Evolutionary conservation across 2,888 invertebrate genomes (phyloP).

Genomic region (Neria commutata): DNA sequence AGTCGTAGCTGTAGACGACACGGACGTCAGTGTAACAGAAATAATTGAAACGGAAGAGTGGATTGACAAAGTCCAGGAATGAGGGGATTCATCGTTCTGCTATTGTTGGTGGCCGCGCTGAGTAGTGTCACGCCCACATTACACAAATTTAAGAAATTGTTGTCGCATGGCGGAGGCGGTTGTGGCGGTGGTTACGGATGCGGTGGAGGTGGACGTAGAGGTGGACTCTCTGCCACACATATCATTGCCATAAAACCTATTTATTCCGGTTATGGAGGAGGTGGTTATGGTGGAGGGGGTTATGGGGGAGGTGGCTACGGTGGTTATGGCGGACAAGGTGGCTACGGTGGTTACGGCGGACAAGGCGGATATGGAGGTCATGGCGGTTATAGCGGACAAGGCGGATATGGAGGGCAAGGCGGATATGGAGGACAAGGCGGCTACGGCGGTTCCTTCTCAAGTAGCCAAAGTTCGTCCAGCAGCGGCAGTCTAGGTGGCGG

Average conservation of each 20-base stretch:
- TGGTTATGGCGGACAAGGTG: conserved; percentile 1
- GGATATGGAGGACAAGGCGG: not conserved
- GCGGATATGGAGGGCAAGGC: not conserved
- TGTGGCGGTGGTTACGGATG: conserved; percentile 5
- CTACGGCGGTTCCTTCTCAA: conserved; percentile 11
- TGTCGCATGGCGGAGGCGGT: conserved; percentile 14
- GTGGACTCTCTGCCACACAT: not conserved
- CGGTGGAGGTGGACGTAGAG: conserved; percentile 3
- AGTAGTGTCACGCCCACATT: conserved; percentile 25
- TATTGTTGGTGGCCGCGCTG: conserved; percentile 20
- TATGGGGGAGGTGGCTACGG: conserved; percentile 8
- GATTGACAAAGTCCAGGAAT: conserved; percentile 5
- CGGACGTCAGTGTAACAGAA: not conserved
- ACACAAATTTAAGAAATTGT: conserved; percentile 27
- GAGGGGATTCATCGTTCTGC: conserved; percentile 19
- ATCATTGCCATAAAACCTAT: not conserved
- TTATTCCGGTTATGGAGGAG: not conserved
- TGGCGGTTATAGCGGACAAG: not conserved
- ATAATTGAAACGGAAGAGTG: not conserved
- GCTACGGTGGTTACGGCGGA: conserved; percentile 3
- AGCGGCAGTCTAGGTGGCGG: conserved; percentile 6
- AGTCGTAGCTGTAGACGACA: too few species aligned
- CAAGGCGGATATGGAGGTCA: not conserved
- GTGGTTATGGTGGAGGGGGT: conserved; percentile 5
- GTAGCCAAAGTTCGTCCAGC: conserved; percentile 17